A percentile compares a stretch with the other conserved stretches of the same genome.
These are phyloP conservation scores for Myrmecobius fasciatus DNA, from an alignment of 2,113 vertebrate genomes.

Conservation along the genomic window DNA sequence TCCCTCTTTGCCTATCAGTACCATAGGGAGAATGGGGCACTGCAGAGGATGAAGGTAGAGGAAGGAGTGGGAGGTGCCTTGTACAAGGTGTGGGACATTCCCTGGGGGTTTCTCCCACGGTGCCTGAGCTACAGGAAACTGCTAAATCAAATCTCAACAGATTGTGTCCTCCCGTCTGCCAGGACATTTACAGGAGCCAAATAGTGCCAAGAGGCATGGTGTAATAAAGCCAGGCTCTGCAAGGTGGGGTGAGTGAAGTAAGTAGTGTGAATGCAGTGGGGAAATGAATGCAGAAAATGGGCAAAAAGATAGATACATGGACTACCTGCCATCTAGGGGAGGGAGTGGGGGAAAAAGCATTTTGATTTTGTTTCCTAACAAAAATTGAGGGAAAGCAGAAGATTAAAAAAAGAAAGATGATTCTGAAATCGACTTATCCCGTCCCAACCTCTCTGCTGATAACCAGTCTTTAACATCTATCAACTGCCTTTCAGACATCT, in stretches of 20 bases:
- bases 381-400: neutral
- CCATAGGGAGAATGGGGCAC: neutral
- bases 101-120: neutral
- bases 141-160: neutral
- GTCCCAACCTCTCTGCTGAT: neutral
- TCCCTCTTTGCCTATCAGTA: neutral
- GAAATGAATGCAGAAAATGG: no score
- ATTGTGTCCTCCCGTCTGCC: neutral
- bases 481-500: neutral
- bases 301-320: neutral
- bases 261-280: neutral
- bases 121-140: neutral
- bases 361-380: neutral
- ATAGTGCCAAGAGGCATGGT: neutral
- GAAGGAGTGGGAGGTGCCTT: neutral
- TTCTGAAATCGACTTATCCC: neutral
- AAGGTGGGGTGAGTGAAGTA: neutral
- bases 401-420: neutral
- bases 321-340: no score
- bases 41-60: neutral
- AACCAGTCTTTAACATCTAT: neutral
- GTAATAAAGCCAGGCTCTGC: neutral
- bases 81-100: neutral
- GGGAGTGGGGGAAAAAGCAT: no score
- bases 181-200: constrained; percentile 7